Evolutionary conservation across 2,888 invertebrate genomes (phyloP).

Genomic region (Dermolepida albohirtum): DNA sequence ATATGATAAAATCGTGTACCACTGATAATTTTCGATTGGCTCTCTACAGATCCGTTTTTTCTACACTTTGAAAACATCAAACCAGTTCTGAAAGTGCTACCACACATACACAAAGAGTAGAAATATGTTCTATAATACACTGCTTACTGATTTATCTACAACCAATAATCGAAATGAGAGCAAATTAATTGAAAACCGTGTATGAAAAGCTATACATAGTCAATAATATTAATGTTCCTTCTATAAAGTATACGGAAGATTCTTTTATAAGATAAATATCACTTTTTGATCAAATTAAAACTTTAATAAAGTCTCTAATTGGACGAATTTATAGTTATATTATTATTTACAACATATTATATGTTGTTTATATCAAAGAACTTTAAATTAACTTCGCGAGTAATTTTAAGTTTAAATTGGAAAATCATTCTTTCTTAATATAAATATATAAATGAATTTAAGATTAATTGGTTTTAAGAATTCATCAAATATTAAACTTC

Average conservation of each 20-base stretch:
- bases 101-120: conserved; percentile 17
- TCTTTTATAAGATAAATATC: background rate
- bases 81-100: conserved; percentile 37
- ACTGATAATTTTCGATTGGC: conserved; percentile 38
- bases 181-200: conserved; percentile 19
- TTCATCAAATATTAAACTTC: too few relatives aligned
- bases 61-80: conserved; percentile 31
- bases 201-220: conserved; percentile 13
- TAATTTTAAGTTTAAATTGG: too few relatives aligned
- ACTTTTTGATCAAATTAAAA: conserved; percentile 8
- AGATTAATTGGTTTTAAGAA: too few relatives aligned
- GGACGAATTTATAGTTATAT: conserved; percentile 2
- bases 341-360: background rate
- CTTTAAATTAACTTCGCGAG: too few relatives aligned
- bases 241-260: conserved; percentile 3
- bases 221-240: conserved; percentile 25
- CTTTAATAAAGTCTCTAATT: background rate
- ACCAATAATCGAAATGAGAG: conserved; percentile 25
- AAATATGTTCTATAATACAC: conserved; percentile 8
- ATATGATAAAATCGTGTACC: conserved; percentile 36
- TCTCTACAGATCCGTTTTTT: conserved; percentile 27
- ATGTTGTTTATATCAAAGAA: background rate
- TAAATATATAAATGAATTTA: too few relatives aligned
- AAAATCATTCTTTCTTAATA: too few relatives aligned
- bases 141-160: conserved; percentile 29